Percentiles rank a stretch among this genome's conserved stretches.
phyloP scores from a whole-genome alignment of 2,113 vertebrate genomes.

The Pangasianodon gigas region DNA sequence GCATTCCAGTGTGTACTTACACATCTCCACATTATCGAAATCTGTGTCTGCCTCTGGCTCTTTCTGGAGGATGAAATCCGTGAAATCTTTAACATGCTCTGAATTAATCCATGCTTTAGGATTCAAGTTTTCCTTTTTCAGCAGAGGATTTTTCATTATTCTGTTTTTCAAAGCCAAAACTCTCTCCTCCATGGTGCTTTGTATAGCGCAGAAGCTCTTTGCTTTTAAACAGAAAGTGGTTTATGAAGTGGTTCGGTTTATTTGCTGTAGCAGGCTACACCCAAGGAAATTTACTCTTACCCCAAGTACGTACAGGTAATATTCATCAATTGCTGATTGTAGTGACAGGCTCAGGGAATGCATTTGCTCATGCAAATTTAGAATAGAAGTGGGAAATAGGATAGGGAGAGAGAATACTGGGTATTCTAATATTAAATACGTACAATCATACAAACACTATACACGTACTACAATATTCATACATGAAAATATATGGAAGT shows the following conservation, averaged over 20 bases:
- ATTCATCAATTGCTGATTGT: conserved; percentile 8
- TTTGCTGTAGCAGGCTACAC: conserved; percentile 70
- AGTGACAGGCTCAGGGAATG: not conserved
- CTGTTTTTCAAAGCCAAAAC: conserved; percentile 54
- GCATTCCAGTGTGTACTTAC: conserved; percentile 65
- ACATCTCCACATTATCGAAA: conserved; percentile 73
- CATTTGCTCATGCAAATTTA: not conserved
- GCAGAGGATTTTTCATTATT: conserved; percentile 54
- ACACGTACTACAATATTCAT: not conserved
- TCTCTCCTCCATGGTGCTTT: conserved; percentile 65
- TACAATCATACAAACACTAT: not conserved
- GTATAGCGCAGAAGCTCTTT: conserved; percentile 54
- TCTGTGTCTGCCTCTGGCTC: conserved; percentile 59
- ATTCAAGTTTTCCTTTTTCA: conserved; percentile 65
- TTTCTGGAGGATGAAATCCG: conserved; percentile 64
- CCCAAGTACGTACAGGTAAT: conserved; percentile 25
- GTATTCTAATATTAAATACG: not conserved
- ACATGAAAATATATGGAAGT: not conserved
- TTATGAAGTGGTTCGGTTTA: conserved; percentile 39
- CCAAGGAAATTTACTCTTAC: conserved; percentile 47
- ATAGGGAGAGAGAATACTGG: not conserved
- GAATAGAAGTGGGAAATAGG: not conserved
- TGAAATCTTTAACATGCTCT: conserved; percentile 60
- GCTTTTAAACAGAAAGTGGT: conserved; percentile 9
- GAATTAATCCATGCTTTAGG: conserved; percentile 64